Evolutionary conservation across 2,113 vertebrate genomes (phyloP), one percentile per base, ranked within the genome.

Genomic region (Collichthys lucidus): DNA sequence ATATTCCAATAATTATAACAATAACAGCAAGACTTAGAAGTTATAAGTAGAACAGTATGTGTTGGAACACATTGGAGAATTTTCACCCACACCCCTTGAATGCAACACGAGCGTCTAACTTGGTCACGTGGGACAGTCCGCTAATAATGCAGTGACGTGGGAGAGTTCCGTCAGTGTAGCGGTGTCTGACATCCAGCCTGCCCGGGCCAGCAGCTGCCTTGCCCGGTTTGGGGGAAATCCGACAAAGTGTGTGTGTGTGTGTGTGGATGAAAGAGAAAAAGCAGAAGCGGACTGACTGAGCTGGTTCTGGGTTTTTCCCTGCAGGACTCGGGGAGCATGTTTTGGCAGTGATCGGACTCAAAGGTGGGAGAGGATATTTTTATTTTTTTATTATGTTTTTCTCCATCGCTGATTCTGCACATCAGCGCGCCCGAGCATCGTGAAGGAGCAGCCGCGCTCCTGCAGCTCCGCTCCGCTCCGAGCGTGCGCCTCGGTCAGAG

Each of bases 111-210:
- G 35, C 60, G 77, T 79, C 79, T 79, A 79, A 79, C 70, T 50
- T 75, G 83, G 89, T 95, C 95, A 95, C 94, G 94, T 95, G 95
- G 89, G 86, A 80, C 49, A 73, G 88, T 84, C 88, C 79, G 61
- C 89, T 94, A 93, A 94, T 90, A 94, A 88, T 79, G 91, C 93
- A 24, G 93, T 95, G 95, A 95, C 94, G 95, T 91, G 74, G 19
- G 77, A 63, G 87, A 82, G 91, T 40, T 88, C 90, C 80, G 91
- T 94, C 92, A 93, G 93, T 89, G 80, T 80, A 83, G 80, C 76
- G 84, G 89, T 63, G 86, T 85, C 90, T 89, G 76, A 88, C 92
- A 81, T 91, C 44, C 82, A 74, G 72, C 65, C 60, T 73, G 6
- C 17, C 24, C 85, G 79, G 85, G 77, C 71, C 64, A 90, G 50